Percentiles rank a stretch among this genome's conserved stretches.
These are phyloP conservation scores for Phortica magna DNA, from an alignment of 2,888 invertebrate genomes.

Conservation along the genomic window DNA sequence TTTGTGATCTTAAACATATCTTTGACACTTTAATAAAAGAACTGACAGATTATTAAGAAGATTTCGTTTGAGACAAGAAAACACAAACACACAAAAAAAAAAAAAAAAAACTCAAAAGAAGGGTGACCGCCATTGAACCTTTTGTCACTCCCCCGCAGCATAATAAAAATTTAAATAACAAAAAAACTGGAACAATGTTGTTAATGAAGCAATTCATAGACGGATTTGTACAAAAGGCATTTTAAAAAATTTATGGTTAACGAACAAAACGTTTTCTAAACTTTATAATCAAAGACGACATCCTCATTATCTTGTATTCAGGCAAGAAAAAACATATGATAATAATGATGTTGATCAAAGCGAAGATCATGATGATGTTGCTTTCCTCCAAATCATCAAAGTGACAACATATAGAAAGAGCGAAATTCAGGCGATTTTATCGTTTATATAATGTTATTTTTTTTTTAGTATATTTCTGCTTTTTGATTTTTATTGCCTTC, in stretches of 20 bases:
- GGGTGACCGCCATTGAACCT: not conserved
- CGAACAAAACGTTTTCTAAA: conserved; percentile 41
- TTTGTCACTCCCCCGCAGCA: not conserved
- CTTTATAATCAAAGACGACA: conserved; percentile 9
- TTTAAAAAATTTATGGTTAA: not conserved
- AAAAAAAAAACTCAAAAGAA: not conserved
- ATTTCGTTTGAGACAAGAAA: no score
- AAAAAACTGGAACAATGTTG: conserved; percentile 9
- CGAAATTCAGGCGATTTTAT: conserved; percentile 23
- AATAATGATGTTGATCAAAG: conserved; percentile 14
- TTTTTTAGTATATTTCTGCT: conserved; percentile 40
- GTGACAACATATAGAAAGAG: not conserved
- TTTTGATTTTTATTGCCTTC: conserved; percentile 40
- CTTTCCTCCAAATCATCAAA: conserved; percentile 4
- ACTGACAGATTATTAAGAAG: no score
- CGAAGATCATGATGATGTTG: no score
- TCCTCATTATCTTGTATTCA: no score
- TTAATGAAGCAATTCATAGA: conserved; percentile 16
- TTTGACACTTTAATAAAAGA: no score
- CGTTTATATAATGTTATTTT: conserved; percentile 52
- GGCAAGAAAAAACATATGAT: no score
- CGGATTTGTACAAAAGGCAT: not conserved
- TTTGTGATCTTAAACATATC: no score
- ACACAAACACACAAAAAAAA: no score
- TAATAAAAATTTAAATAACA: conserved; percentile 14